Percentiles rank a stretch among this genome's conserved stretches.
Conservation (phyloP, 2,888 invertebrate genomes). For the Hyposoter didymator region DNA sequence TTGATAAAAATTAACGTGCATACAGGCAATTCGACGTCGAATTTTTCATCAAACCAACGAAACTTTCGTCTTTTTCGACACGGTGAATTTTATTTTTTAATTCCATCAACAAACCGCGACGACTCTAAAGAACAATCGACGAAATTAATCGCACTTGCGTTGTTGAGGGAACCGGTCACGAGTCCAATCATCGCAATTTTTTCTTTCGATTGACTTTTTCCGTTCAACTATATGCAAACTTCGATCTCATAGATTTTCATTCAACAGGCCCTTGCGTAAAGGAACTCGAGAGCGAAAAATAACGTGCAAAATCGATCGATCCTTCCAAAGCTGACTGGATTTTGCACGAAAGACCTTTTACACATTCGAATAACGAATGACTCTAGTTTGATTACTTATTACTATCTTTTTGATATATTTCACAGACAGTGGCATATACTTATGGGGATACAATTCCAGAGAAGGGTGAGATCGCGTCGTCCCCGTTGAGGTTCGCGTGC, state of each 20-base stretch:
- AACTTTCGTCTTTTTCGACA: background rate
- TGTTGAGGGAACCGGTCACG: too few species aligned
- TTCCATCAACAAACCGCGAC: background rate
- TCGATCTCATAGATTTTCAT: too few species aligned
- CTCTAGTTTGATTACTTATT: constrained; percentile 1
- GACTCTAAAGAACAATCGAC: too few species aligned
- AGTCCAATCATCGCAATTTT: too few species aligned
- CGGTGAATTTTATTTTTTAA: background rate
- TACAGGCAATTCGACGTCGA: background rate
- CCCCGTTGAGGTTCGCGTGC: constrained; percentile 53
- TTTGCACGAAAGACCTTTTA: background rate
- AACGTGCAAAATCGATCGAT: background rate
- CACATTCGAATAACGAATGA: background rate
- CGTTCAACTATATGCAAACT: too few species aligned
- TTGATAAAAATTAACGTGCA: background rate
- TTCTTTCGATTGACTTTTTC: too few species aligned
- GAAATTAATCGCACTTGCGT: too few species aligned
- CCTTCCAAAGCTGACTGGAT: background rate
- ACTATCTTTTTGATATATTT: constrained; percentile 31
- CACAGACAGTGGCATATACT: background rate
- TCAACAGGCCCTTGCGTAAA: too few species aligned
- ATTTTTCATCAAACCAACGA: background rate
- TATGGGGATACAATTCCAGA: constrained; percentile 4
- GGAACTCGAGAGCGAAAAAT: background rate
- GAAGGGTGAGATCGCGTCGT: constrained; percentile 50